Conservation (phyloP, 1,140 invertebrate species). For the Bursaphelenchus mucronatus region DNA sequence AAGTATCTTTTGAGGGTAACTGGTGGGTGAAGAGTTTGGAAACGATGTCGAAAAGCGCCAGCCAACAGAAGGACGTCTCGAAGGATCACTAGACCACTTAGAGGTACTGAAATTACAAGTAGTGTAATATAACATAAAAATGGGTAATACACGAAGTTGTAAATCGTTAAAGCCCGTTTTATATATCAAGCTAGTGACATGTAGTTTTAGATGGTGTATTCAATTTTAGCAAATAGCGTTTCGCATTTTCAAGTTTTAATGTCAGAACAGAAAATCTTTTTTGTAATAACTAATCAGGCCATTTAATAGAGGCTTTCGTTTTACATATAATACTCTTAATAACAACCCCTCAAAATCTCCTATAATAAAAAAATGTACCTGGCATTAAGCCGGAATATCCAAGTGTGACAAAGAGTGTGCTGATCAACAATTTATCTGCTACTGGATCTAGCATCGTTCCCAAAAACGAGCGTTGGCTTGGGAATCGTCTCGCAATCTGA, state of each 20-base stretch:
- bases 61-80: slow-evolving; percentile 76
- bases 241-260: too few relatives aligned
- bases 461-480: slow-evolving; percentile 80
- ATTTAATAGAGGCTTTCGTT: too few relatives aligned
- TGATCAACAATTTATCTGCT: slow-evolving; percentile 89
- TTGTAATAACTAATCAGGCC: too few relatives aligned
- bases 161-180: slow-evolving; percentile 2
- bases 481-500: slow-evolving; percentile 85
- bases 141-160: not conserved
- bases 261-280: too few relatives aligned
- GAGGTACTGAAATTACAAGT: slow-evolving; percentile 63
- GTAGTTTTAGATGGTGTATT: too few relatives aligned
- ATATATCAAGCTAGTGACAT: slow-evolving; percentile 2
- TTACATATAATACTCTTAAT: too few relatives aligned
- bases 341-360: slow-evolving; percentile 1
- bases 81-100: slow-evolving; percentile 77
- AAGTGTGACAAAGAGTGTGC: slow-evolving; percentile 78
- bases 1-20: slow-evolving; percentile 74
- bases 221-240: too few relatives aligned
- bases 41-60: slow-evolving; percentile 81
- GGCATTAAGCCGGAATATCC: slow-evolving; percentile 81
- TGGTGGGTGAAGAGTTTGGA: slow-evolving; percentile 78
- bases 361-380: slow-evolving; percentile 61
- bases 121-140: not conserved
- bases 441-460: slow-evolving; percentile 93